phyloP scores from a whole-genome alignment of 1,140 invertebrate species.

The Chironomus tepperi region DNA sequence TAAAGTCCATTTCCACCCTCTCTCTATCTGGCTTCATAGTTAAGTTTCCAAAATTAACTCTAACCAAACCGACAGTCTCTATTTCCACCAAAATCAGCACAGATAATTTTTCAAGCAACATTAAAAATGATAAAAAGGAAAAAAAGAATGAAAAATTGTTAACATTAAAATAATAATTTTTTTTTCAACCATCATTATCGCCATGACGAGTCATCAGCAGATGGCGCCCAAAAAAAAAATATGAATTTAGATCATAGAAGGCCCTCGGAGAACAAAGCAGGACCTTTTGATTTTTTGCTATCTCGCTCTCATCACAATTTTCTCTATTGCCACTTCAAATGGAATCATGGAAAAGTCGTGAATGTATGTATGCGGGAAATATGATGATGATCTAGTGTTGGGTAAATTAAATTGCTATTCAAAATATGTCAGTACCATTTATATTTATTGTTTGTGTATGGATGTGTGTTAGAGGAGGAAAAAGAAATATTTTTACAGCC shows the following conservation, averaged over 20 bases:
- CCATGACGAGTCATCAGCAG: neutral
- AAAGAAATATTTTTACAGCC: neutral
- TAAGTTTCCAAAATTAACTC: too few species aligned
- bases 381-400: slow-evolving; percentile 1
- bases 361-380: neutral
- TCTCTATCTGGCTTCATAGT: too few species aligned
- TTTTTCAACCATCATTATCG: neutral
- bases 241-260: too few species aligned
- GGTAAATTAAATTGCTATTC: slow-evolving; percentile 22
- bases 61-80: too few species aligned
- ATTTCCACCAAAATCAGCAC: too few species aligned
- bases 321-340: neutral
- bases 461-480: neutral
- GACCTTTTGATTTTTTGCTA: neutral
- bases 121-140: too few species aligned
- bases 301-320: neutral
- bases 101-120: too few species aligned
- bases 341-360: neutral
- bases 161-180: too few species aligned
- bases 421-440: neutral
- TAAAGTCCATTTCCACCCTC: too few species aligned
- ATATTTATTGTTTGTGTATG: neutral
- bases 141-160: too few species aligned
- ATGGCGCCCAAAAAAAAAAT: neutral
- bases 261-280: neutral